These are phyloP conservation scores for Lepidurus apus DNA, from an alignment of 1,140 invertebrate species.

Conservation along the genomic window DNA sequence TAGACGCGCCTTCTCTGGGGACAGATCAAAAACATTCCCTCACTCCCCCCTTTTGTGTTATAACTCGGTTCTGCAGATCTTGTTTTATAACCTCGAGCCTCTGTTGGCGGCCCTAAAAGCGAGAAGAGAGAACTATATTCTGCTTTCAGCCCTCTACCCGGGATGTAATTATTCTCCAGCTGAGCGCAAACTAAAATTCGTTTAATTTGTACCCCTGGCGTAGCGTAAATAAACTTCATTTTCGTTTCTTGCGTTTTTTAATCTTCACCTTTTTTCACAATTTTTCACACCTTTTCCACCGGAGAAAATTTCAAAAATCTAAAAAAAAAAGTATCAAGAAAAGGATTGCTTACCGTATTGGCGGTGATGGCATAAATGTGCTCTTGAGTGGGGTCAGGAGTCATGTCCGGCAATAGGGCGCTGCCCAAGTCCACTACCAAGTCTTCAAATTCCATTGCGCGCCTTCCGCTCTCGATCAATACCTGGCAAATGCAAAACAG, in stretches of 20 bases:
- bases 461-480: slow-evolving; percentile 55
- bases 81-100: slow-evolving; percentile 5
- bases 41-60: not conserved
- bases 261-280: not conserved
- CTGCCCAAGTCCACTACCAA: slow-evolving; percentile 64
- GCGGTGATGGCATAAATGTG: slow-evolving; percentile 66
- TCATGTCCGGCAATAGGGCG: slow-evolving; percentile 72
- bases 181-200: not conserved
- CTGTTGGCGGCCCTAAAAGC: not conserved
- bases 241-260: not conserved
- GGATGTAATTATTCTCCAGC: not conserved
- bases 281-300: not conserved
- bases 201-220: not conserved
- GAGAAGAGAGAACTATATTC: not conserved
- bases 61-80: not conserved
- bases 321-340: not conserved
- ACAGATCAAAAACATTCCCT: not conserved
- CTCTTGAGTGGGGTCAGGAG: slow-evolving; percentile 67
- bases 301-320: not conserved
- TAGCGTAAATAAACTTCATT: not conserved
- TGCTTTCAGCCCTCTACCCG: not conserved
- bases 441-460: slow-evolving; percentile 70
- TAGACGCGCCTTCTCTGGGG: not conserved
- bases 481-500: slow-evolving; percentile 46
- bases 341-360: slow-evolving; percentile 51